Conservation (phyloP, 2,113 vertebrate genomes). For the Leptobrachium ailaonicum region DNA sequence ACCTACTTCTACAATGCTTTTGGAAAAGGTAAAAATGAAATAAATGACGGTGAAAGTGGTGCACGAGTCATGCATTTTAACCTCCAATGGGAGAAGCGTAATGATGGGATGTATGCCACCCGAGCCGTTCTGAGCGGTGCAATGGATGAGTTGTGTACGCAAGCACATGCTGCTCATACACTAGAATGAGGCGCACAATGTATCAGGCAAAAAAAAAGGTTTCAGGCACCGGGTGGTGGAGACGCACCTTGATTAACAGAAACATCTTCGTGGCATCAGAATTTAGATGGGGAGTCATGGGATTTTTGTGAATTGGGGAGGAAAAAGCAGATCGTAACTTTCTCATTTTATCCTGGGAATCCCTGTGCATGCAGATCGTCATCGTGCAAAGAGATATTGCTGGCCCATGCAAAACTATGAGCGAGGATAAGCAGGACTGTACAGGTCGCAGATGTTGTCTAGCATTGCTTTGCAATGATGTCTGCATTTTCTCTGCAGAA, state of each 20-base stretch:
- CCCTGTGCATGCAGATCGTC: conserved; percentile 13
- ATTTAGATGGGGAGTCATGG: conserved; percentile 34
- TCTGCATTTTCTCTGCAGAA: not conserved
- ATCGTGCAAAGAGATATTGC: not conserved
- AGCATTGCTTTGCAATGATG: not conserved
- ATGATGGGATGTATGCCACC: not conserved
- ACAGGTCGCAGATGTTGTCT: not conserved
- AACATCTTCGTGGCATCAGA: conserved; percentile 44
- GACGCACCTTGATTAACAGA: conserved; percentile 42
- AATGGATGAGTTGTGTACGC: not conserved
- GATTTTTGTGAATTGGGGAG: conserved; percentile 25
- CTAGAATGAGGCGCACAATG: not conserved
- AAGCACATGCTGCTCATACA: conserved; percentile 3
- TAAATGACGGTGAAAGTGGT: not conserved
- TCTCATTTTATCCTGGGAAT: conserved; percentile 4
- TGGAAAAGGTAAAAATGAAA: not conserved
- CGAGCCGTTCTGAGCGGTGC: not conserved
- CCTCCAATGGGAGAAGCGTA: not conserved
- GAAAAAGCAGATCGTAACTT: conserved; percentile 44
- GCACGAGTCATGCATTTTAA: not conserved
- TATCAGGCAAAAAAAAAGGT: not conserved
- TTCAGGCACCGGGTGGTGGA: not conserved
- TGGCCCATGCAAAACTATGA: conserved; percentile 9
- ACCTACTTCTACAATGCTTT: not conserved
- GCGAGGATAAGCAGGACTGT: not conserved